phyloP scores from a whole-genome alignment of 2,888 invertebrate genomes.

The Acleris literana region DNA sequence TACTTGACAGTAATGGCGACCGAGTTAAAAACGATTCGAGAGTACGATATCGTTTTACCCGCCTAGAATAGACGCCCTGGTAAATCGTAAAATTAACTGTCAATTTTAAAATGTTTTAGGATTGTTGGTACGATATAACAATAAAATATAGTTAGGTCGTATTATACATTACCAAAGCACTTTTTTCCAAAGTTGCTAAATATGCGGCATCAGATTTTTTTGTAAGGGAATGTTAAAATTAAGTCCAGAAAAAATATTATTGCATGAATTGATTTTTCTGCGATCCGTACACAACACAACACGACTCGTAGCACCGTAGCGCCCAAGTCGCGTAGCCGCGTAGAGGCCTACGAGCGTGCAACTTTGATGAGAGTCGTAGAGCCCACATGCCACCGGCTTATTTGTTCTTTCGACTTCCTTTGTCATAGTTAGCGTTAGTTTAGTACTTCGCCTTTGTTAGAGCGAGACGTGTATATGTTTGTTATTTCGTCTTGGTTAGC shows the following conservation, averaged over 20 bases:
- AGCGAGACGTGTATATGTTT: constrained; percentile 7
- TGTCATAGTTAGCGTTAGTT: constrained; percentile 30
- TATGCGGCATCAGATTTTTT: too few species aligned
- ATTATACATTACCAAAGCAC: too few species aligned
- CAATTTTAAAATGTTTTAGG: too few species aligned
- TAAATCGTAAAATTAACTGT: too few species aligned
- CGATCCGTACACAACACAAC: constrained; percentile 17
- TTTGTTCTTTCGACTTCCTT: constrained; percentile 58
- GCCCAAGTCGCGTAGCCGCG: constrained; percentile 50
- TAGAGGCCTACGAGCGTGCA: constrained; percentile 62
- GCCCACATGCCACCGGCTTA: constrained; percentile 64
- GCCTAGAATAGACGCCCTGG: too few species aligned
- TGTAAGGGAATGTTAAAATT: too few species aligned
- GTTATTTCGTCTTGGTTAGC: constrained; percentile 3
- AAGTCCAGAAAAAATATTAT: background rate
- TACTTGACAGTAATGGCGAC: too few species aligned
- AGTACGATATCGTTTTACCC: too few species aligned
- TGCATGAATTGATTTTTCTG: constrained; percentile 1
- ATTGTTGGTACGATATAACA: too few species aligned
- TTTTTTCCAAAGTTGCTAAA: too few species aligned
- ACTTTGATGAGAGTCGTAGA: constrained; percentile 75
- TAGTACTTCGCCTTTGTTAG: constrained; percentile 11
- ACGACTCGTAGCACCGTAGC: constrained; percentile 29
- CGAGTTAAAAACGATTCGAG: too few species aligned
- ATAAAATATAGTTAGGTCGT: too few species aligned